Evolutionary conservation across 2,113 vertebrate species (phyloP).

Genomic region (Lutjanus erythropterus): DNA sequence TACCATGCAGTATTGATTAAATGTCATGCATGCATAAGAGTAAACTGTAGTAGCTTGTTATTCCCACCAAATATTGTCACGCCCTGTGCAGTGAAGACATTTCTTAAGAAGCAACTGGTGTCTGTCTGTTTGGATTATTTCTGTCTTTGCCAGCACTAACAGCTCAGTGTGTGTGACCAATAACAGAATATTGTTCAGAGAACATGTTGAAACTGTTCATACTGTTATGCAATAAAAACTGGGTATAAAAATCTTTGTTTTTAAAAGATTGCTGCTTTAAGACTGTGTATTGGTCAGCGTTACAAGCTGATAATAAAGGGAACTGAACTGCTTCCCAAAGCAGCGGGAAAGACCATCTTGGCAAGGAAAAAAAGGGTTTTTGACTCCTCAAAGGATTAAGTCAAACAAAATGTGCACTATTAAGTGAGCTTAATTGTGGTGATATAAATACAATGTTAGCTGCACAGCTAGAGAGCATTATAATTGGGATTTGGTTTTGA

Average conservation of each 20-base stretch:
- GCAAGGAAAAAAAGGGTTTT: conserved; percentile 3
- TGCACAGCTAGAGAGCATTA: conserved; percentile 25
- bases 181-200: conserved; percentile 25
- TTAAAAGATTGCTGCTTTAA: not conserved
- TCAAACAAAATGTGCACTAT: conserved; percentile 14
- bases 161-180: conserved; percentile 31
- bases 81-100: not conserved
- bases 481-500: conserved; percentile 20
- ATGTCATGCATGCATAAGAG: not conserved
- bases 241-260: not conserved
- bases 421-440: conserved; percentile 9
- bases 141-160: conserved; percentile 34
- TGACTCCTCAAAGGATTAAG: not conserved
- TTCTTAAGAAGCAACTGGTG: not conserved
- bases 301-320: not conserved
- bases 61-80: conserved; percentile 35
- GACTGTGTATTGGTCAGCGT: not conserved
- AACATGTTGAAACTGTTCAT: conserved; percentile 19
- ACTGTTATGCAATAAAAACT: conserved; percentile 22
- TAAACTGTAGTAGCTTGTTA: conserved; percentile 9
- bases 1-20: conserved; percentile 11
- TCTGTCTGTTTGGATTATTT: conserved; percentile 4
- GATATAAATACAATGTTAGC: conserved; percentile 20
- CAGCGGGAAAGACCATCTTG: not conserved
- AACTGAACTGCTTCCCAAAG: not conserved